A percentile compares a stretch with the other conserved stretches of the same genome.
These are phyloP conservation scores for Drosophila borealis DNA, from an alignment of 2,888 invertebrate species.

Conservation along the genomic window DNA sequence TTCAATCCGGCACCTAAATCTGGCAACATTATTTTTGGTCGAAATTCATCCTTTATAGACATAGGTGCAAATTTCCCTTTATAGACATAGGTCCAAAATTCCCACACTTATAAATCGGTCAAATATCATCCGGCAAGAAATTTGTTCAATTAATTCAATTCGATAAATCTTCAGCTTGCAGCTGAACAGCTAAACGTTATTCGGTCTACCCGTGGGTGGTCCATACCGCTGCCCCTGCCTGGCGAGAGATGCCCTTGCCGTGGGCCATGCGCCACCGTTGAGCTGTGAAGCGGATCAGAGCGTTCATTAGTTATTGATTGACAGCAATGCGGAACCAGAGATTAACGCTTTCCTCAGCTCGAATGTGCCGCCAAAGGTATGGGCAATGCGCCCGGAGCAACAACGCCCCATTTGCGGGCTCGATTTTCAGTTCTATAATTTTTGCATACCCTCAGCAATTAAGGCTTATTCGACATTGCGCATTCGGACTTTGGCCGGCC, in stretches of 20 bases:
- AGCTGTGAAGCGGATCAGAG: constrained; percentile 10
- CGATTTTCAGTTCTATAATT: constrained; percentile 17
- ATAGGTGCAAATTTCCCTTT: too few species aligned
- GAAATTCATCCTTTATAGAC: too few species aligned
- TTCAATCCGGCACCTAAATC: too few species aligned
- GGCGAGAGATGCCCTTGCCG: constrained; percentile 1
- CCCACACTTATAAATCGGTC: too few species aligned
- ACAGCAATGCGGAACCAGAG: constrained; percentile 75
- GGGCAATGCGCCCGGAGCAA: constrained; percentile 42
- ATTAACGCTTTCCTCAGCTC: constrained; percentile 42
- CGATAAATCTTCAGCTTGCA: too few species aligned
- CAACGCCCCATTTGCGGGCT: constrained; percentile 44
- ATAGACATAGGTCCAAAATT: too few species aligned
- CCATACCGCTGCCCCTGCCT: not conserved
- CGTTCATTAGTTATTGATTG: constrained; percentile 52
- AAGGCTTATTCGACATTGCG: constrained; percentile 72
- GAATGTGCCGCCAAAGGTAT: constrained; percentile 48
- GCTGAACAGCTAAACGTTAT: not conserved
- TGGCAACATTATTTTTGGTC: too few species aligned
- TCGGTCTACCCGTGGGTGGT: constrained; percentile 9
- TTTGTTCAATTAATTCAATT: too few species aligned
- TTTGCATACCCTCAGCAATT: constrained; percentile 60
- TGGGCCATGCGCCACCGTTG: constrained; percentile 3
- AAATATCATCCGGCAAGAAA: too few species aligned
- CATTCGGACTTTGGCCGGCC: constrained; percentile 50